Evolutionary conservation across 2,113 vertebrate species (phyloP), one percentile per base, ranked within the genome.

Genomic region (Trinectes maculatus): DNA sequence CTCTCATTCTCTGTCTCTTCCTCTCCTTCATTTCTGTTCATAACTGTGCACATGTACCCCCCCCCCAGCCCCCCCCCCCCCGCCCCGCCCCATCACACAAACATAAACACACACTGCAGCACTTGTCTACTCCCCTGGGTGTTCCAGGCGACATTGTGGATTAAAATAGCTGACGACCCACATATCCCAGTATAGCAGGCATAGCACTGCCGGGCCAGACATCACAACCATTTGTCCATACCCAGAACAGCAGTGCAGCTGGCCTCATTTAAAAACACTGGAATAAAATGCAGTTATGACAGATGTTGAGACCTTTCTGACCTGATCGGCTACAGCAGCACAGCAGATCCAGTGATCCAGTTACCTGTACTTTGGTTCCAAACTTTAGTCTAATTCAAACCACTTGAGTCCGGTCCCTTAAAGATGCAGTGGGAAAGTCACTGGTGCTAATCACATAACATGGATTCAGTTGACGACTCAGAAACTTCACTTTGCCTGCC

Each of bases 131-230:
- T 91, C 89, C 87, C 90, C 54, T 77, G 84, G 88, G 90, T 92
- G 88, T 83, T 85, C 85, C 87, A 55, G 57, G 79, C 82, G 88
- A 89, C 87, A 87, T 85, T 69, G 83, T 82, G 69, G 91, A 92
- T 90, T 88, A 92, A 92, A 91, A 92, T 92, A 92, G 91, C 88
- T 79, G 69, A 51, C 88, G 90, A 91, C 91, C 91, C 91, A 92
- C 84, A 92, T 92, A 89, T 87, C 62, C 65, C 58, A 33, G 62
- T 71, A 33, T 36, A 74, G 74, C 69, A 61, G 55, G 62, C 55
- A 28, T 40, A 58, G 58, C 64, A 40, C 48, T 59, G 74, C 74
- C 54, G 81, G 62, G 70, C 75, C 78, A 85, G 71, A 88, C 86
- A 73, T 53, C 76, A 72, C 31, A 74, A 66, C 43, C 57, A 76